These are phyloP conservation scores for Trachurus trachurus DNA, from an alignment of 2,797 vertebrate genomes.

Conservation along the genomic window DNA sequence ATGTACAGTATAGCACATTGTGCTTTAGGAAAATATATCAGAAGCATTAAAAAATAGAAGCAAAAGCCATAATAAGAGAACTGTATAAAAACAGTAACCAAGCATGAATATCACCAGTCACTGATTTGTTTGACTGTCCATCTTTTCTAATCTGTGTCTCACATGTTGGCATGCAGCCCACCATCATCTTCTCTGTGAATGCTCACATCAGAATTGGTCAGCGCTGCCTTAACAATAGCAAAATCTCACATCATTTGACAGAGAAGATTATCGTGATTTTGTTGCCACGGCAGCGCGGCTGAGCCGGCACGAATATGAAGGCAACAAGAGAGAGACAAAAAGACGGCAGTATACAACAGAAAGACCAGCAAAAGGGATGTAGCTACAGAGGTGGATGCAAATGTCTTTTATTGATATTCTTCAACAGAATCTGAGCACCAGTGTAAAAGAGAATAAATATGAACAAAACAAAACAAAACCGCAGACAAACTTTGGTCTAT, in stretches of 20 bases:
- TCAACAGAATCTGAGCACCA: neutral
- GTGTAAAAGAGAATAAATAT: neutral
- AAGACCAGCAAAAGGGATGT: neutral
- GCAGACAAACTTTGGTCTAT: neutral
- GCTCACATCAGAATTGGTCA: slow-evolving; percentile 10
- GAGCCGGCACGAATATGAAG: slow-evolving; percentile 3
- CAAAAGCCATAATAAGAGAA: too few relatives aligned
- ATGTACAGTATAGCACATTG: too few relatives aligned
- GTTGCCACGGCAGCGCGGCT: slow-evolving; percentile 18
- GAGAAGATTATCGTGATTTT: slow-evolving; percentile 11
- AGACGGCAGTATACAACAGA: neutral
- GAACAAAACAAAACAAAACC: neutral
- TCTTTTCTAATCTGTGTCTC: neutral
- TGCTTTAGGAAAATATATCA: too few relatives aligned
- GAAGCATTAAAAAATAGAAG: too few relatives aligned
- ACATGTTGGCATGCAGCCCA: neutral
- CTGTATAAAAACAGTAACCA: neutral
- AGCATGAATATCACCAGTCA: neutral
- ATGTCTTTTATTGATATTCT: slow-evolving; percentile 1
- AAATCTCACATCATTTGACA: slow-evolving; percentile 18
- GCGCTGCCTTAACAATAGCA: slow-evolving; percentile 2
- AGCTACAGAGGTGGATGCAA: neutral
- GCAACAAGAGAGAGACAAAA: slow-evolving; percentile 2
- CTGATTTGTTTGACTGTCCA: neutral
- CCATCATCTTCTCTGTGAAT: neutral